Evolutionary conservation across 1,140 invertebrate genomes (phyloP).

Genomic region (Plutomurus gul): DNA sequence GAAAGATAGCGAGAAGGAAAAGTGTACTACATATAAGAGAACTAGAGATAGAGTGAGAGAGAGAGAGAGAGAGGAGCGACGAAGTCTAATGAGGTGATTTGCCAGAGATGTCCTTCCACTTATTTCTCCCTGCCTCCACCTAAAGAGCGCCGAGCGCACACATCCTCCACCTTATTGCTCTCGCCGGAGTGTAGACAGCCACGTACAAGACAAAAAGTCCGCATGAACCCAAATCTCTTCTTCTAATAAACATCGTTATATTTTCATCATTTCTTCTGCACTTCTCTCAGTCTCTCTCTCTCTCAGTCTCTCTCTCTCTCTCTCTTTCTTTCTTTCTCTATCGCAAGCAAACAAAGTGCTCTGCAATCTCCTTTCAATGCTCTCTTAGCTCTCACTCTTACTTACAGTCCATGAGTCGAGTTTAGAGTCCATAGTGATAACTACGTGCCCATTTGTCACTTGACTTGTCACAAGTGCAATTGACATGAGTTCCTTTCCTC

Average conservation of each 20-base stretch:
- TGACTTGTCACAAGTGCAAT: slow-evolving; percentile 23
- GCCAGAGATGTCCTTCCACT: not conserved
- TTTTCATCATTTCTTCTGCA: slow-evolving; percentile 2
- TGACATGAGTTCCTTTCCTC: slow-evolving; percentile 20
- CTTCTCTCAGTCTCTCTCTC: too few species aligned
- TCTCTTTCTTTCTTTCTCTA: too few species aligned
- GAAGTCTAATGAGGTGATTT: slow-evolving; percentile 21
- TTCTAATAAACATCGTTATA: slow-evolving; percentile 22
- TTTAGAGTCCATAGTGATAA: slow-evolving; percentile 8
- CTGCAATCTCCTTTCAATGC: not conserved
- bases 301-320: too few species aligned
- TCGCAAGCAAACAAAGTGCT: not conserved
- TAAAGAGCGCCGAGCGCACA: not conserved
- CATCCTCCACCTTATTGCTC: not conserved
- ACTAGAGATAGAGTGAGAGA: too few species aligned
- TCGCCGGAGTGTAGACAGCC: not conserved
- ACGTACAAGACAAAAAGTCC: not conserved
- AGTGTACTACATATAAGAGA: too few species aligned
- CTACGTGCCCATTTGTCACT: slow-evolving; percentile 28
- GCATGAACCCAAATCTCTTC: slow-evolving; percentile 5
- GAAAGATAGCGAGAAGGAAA: too few species aligned
- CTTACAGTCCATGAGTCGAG: not conserved
- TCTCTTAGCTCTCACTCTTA: not conserved
- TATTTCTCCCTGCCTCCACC: not conserved
- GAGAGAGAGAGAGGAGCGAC: not conserved